Evolutionary conservation across 2,113 vertebrate species (phyloP).

Genomic region (Atherinomorus stipes): DNA sequence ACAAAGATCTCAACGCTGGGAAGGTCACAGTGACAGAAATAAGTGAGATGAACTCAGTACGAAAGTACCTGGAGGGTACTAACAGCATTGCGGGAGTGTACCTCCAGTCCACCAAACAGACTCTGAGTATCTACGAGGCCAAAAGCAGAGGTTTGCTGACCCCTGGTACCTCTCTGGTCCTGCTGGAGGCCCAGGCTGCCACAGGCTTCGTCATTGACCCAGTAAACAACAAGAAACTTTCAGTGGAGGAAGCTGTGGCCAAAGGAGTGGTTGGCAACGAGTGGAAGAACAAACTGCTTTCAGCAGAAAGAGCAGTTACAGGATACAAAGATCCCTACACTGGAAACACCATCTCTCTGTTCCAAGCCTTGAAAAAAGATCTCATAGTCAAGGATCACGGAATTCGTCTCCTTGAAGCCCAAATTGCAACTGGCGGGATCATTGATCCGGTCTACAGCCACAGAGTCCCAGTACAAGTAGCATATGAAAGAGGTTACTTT

Average conservation of each 20-base stretch:
- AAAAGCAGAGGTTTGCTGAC: slow-evolving; percentile 80
- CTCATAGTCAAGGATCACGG: slow-evolving; percentile 66
- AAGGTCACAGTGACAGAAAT: slow-evolving; percentile 73
- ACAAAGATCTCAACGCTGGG: slow-evolving; percentile 76
- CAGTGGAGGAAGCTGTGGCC: slow-evolving; percentile 82
- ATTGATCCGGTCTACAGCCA: slow-evolving; percentile 83
- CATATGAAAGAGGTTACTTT: slow-evolving; percentile 85
- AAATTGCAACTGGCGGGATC: slow-evolving; percentile 84
- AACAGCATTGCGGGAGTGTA: slow-evolving; percentile 85
- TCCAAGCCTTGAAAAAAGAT: slow-evolving; percentile 69
- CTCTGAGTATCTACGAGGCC: slow-evolving; percentile 84
- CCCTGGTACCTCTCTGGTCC: slow-evolving; percentile 86
- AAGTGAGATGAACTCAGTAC: slow-evolving; percentile 78
- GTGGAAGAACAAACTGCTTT: slow-evolving; percentile 63
- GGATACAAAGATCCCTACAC: slow-evolving; percentile 67
- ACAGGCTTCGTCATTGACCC: slow-evolving; percentile 89
- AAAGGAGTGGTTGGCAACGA: slow-evolving; percentile 68
- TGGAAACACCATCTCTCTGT: slow-evolving; percentile 58
- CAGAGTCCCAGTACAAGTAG: slow-evolving; percentile 84
- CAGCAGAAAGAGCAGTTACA: slow-evolving; percentile 66
- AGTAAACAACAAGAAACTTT: slow-evolving; percentile 81
- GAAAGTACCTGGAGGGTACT: slow-evolving; percentile 80
- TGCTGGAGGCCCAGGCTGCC: slow-evolving; percentile 89
- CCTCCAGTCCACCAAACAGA: slow-evolving; percentile 80
- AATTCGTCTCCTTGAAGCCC: slow-evolving; percentile 68